These are phyloP conservation scores for Aphidius ervi DNA, from an alignment of 1,140 invertebrate genomes.

Conservation along the genomic window DNA sequence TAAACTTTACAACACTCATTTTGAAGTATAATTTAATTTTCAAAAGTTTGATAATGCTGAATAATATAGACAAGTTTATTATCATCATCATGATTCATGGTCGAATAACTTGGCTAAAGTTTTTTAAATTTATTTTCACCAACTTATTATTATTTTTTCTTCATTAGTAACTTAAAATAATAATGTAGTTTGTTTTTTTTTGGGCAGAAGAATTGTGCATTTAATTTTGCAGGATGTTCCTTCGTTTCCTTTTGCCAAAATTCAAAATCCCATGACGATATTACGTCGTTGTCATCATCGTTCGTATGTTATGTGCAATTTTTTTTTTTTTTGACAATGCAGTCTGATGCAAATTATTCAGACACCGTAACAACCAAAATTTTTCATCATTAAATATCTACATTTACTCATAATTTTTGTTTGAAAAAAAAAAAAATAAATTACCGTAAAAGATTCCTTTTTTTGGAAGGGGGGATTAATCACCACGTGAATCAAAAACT, in stretches of 20 bases:
- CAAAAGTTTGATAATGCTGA: neutral
- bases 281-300: neutral
- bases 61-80: constrained; percentile 3
- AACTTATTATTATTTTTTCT: neutral
- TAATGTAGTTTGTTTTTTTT: neutral
- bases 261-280: constrained; percentile 8
- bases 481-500: constrained; percentile 18
- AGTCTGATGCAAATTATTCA: constrained; percentile 29
- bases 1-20: constrained; percentile 1
- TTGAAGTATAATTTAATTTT: too few relatives aligned
- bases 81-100: neutral
- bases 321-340: constrained; percentile 30
- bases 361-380: constrained; percentile 40
- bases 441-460: constrained; percentile 1
- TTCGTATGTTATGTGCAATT: neutral
- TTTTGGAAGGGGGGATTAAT: constrained; percentile 5
- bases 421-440: constrained; percentile 8
- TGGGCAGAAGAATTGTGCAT: neutral
- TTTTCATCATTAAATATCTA: neutral
- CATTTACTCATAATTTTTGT: neutral
- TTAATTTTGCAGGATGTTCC: constrained; percentile 21
- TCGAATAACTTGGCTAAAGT: neutral
- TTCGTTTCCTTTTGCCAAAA: constrained; percentile 34
- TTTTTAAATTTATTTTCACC: constrained; percentile 1
- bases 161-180: constrained; percentile 6